These are phyloP conservation scores for Nephrotoma guestfalica DNA, from an alignment of 2,888 invertebrate genomes.

Conservation along the genomic window DNA sequence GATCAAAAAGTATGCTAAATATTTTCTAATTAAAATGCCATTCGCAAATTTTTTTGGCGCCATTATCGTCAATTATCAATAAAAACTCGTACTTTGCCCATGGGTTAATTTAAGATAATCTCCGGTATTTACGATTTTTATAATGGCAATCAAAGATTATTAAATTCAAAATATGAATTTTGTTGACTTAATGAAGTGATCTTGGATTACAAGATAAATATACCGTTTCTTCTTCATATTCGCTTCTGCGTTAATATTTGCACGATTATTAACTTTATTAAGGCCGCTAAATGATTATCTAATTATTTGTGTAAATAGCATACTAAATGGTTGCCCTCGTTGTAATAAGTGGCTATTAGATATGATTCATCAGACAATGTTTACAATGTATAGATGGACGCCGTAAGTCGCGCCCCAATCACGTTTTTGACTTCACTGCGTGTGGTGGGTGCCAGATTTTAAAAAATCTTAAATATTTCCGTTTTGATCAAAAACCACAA, in stretches of 20 bases:
- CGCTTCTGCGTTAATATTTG: not conserved
- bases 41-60: no score
- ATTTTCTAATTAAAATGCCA: no score
- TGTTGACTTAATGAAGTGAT: not conserved
- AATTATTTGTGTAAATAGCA: not conserved
- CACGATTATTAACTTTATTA: not conserved
- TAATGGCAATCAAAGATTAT: not conserved
- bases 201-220: not conserved
- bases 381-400: not conserved
- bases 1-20: no score
- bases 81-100: not conserved
- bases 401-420: not conserved
- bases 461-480: not conserved
- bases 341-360: not conserved
- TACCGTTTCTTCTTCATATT: not conserved
- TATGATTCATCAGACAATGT: not conserved
- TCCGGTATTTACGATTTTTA: not conserved
- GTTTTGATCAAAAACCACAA: not conserved
- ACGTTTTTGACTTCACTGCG: not conserved
- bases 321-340: not conserved
- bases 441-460: not conserved
- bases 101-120: not conserved
- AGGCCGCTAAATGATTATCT: not conserved
- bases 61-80: no score
- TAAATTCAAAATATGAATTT: not conserved